These are phyloP conservation scores for Myotis lucifugus DNA, from an alignment of 2,113 vertebrate species.

Conservation along the genomic window DNA sequence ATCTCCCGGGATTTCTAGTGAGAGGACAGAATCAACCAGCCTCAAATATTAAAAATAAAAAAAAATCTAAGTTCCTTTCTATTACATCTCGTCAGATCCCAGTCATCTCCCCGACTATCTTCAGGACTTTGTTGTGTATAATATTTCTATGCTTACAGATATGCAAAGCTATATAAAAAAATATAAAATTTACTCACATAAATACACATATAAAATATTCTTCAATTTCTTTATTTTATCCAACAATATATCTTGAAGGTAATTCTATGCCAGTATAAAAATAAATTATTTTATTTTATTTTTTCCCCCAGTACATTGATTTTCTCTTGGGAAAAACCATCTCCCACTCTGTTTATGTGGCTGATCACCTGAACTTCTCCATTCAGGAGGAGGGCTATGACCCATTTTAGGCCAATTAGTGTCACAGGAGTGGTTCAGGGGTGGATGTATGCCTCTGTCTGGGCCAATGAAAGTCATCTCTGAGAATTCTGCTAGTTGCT, in stretches of 20 bases:
- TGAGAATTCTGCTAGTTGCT: not conserved
- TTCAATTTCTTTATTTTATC: slow-evolving; percentile 1
- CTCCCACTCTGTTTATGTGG: not conserved
- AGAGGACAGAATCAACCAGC: not conserved
- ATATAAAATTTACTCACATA: slow-evolving; percentile 19
- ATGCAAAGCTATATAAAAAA: not conserved
- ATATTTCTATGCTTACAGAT: not conserved
- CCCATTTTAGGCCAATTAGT: not conserved
- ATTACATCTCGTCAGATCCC: not conserved
- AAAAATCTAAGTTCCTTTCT: not conserved
- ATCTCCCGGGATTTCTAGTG: not conserved
- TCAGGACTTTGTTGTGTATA: not conserved
- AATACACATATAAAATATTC: slow-evolving; percentile 6
- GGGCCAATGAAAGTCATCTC: not conserved
- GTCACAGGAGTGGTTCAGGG: not conserved
- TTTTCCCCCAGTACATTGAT: not conserved
- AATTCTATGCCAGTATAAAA: not conserved
- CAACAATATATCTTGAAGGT: not conserved
- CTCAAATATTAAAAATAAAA: not conserved
- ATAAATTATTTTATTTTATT: not conserved
- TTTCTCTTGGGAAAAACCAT: not conserved
- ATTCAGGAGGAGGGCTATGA: not conserved
- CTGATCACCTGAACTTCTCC: not conserved
- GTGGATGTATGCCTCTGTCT: not conserved
- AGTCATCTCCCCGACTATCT: not conserved